Evolutionary conservation across 2,888 invertebrate genomes (phyloP), one percentile per base, ranked within the genome.

Genomic region (Meteorus colon): DNA sequence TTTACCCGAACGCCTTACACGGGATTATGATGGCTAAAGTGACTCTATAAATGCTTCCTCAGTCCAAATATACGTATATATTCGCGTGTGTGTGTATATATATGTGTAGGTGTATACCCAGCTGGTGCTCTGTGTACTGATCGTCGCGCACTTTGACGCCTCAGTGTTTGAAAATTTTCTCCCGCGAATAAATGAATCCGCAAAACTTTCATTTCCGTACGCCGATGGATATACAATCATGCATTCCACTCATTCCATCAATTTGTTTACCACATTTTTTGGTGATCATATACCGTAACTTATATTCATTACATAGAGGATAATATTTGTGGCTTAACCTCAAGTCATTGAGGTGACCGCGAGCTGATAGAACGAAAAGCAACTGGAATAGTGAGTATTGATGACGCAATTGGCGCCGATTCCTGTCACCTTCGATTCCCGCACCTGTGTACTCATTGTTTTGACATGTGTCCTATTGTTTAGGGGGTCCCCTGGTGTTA

Each of bases 401-500:
- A 75, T 82, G 78, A 80, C 79, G 81, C 80, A 81, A 82, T 80
- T 79, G 77, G 80, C 78, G 79, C 78, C 76, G 75, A 79, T 81
- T 81, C 76, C 69, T 75, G 76, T 76, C 74, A 77, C 75, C 77
- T 75, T 74, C 75, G 73, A 55, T 65, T 84, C 84, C 75, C 78
- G 81, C 83, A 88, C 88, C 88, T 88, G 88, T 86, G 85, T 84
- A 82, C 84, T 85, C 84, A 88, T 88, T 88, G 88, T 88, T 88
- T 88, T 87, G 87, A 87, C 88, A 88, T 87, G 86, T 88, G 88
- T 88, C 84, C 84, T 82, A 86, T 87, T 88, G 88, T 87, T 68
- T 62, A 65, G 79, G 79, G 73, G 78, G 79, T 79, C 80, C 78
- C 76, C 76, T 66, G 59, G 37, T 71, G 24, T 55, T 27, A 75